Evolutionary conservation across 2,797 vertebrate genomes (phyloP).

Genomic region (Acrossocheilus fasciatus): DNA sequence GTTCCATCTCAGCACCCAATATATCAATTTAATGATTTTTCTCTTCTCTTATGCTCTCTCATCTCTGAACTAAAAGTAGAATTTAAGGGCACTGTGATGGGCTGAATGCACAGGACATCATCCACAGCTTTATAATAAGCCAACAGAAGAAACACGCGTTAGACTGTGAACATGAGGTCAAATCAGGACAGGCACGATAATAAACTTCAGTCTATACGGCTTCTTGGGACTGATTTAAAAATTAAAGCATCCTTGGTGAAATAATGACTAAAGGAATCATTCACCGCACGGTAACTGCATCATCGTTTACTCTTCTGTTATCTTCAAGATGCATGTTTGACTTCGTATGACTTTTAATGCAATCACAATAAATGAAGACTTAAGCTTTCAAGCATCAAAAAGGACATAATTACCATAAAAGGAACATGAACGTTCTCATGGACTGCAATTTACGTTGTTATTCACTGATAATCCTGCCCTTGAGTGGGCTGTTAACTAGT

Average conservation of each 20-base stretch:
- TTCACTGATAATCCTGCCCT: neutral
- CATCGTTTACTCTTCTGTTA: neutral
- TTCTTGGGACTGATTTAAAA: neutral
- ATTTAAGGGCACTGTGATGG: conserved; percentile 67
- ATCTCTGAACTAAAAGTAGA: conserved; percentile 68
- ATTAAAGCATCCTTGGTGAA: neutral
- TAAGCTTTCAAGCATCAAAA: neutral
- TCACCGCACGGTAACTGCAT: neutral
- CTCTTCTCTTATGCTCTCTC: conserved; percentile 45
- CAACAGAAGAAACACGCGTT: conserved; percentile 36
- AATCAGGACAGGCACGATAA: neutral
- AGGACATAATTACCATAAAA: neutral
- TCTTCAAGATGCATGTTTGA: neutral
- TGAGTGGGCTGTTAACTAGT: too few relatives aligned
- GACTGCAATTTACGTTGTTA: neutral
- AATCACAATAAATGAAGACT: neutral
- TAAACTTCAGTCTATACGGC: neutral
- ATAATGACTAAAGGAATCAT: neutral
- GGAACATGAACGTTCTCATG: neutral
- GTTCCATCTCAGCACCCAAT: conserved; percentile 81
- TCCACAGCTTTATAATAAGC: conserved; percentile 60
- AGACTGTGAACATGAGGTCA: conserved; percentile 9
- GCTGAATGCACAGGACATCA: conserved; percentile 60
- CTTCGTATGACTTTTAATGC: neutral
- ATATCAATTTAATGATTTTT: conserved; percentile 81